Percentiles rank a stretch among this genome's conserved stretches.
Evolutionary conservation across 2,797 vertebrate genomes (phyloP).

Genomic region (Leptatherina wallacei): DNA sequence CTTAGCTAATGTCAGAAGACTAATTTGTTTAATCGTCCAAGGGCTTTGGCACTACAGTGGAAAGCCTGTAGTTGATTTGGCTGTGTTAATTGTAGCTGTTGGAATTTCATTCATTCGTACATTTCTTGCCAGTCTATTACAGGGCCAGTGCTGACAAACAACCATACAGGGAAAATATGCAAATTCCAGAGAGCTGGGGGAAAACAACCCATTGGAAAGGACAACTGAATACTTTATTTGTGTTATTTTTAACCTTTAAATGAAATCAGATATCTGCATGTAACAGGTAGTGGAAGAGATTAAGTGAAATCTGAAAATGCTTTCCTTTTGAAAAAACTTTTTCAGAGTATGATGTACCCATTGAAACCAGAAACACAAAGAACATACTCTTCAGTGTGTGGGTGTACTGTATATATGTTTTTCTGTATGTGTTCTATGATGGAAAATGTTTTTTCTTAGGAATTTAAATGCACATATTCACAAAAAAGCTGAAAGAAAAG

Average conservation of each 20-base stretch:
- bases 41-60: background rate
- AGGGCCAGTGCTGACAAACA: background rate
- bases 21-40: conserved; percentile 3
- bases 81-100: background rate
- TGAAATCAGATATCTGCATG: background rate
- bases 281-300: background rate
- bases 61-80: background rate
- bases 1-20: background rate
- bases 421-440: background rate
- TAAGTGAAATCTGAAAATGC: conserved; percentile 1
- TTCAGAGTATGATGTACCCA: conserved; percentile 5
- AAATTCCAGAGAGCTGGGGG: background rate
- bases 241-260: conserved; percentile 1
- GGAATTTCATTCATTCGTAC: background rate
- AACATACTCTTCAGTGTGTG: background rate
- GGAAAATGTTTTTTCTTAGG: background rate
- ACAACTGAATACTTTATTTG: background rate
- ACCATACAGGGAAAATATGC: background rate
- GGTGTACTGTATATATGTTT: conserved; percentile 3
- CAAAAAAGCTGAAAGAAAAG: background rate
- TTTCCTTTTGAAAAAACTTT: conserved; percentile 11
- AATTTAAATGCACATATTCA: conserved; percentile 13
- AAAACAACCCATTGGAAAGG: background rate
- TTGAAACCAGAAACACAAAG: conserved; percentile 6
- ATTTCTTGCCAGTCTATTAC: background rate